Conservation (phyloP, 2,797 vertebrate species). For the Lophius americanus region DNA sequence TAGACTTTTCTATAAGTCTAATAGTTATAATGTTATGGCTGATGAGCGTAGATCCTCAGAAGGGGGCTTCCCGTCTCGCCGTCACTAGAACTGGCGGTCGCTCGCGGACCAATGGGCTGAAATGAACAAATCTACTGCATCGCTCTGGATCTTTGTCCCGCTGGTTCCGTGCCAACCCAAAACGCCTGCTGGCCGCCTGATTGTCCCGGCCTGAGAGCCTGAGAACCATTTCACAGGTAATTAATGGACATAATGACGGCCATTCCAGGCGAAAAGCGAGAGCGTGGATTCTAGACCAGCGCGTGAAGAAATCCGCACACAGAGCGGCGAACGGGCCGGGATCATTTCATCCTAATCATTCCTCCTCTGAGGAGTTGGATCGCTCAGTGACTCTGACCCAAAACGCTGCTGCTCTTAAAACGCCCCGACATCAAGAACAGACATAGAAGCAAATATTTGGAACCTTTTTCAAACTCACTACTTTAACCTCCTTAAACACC, state of each 20-base stretch:
- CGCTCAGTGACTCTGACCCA: constrained; percentile 2
- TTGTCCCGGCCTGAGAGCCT: constrained; percentile 23
- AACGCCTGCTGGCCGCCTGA: constrained; percentile 54
- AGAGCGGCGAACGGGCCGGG: constrained; percentile 15
- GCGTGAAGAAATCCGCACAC: constrained; percentile 44
- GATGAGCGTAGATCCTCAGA: background rate
- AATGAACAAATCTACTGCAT: constrained; percentile 42
- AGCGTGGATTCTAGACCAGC: constrained; percentile 25
- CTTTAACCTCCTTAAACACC: background rate
- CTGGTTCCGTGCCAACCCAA: constrained; percentile 53
- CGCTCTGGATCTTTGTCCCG: constrained; percentile 26
- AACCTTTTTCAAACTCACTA: background rate
- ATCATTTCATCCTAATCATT: background rate
- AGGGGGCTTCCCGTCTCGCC: background rate
- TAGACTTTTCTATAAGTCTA: no score
- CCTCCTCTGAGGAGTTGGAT: background rate
- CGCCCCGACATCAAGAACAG: background rate
- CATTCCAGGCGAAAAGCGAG: constrained; percentile 51
- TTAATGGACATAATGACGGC: constrained; percentile 80
- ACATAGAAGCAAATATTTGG: background rate
- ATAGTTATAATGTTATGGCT: no score
- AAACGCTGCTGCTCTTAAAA: constrained; percentile 6
- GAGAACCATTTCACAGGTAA: constrained; percentile 82
- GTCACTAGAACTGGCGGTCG: constrained; percentile 24
- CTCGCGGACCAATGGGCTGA: constrained; percentile 30